Percentiles rank a stretch among this genome's conserved stretches.
Evolutionary conservation across 2,113 vertebrate genomes (phyloP).

Genomic region (Dascyllus trimaculatus): DNA sequence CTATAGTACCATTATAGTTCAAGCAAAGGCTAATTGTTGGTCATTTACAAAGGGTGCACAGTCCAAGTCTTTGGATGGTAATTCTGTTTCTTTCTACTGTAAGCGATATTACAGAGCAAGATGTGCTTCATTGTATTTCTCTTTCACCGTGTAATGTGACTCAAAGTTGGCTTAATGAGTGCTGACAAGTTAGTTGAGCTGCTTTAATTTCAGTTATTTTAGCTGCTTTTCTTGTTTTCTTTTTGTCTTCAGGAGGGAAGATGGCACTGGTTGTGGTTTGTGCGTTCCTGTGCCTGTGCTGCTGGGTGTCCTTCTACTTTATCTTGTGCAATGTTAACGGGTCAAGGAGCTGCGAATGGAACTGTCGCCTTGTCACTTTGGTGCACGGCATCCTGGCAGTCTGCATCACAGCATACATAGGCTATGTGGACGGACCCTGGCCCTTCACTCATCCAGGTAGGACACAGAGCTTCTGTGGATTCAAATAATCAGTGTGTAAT

Average conservation of each 20-base stretch:
- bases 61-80: constrained; percentile 61
- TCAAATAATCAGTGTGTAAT: neutral
- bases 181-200: constrained; percentile 10
- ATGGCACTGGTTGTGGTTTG: constrained; percentile 88
- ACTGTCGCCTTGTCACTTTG: constrained; percentile 94
- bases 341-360: constrained; percentile 91
- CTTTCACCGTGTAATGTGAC: constrained; percentile 3
- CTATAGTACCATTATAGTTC: constrained; percentile 80
- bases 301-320: constrained; percentile 90
- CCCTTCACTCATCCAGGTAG: constrained; percentile 94
- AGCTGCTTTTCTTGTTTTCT: constrained; percentile 26
- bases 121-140: constrained; percentile 39
- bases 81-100: constrained; percentile 69
- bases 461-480: neutral
- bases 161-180: constrained; percentile 29
- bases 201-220: constrained; percentile 21
- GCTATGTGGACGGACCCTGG: constrained; percentile 97
- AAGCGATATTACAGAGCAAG: constrained; percentile 67
- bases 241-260: constrained; percentile 63
- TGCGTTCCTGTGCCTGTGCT: constrained; percentile 87
- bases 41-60: constrained; percentile 74
- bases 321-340: constrained; percentile 87
- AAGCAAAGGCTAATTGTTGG: constrained; percentile 79
- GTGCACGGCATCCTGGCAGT: constrained; percentile 92
- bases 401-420: constrained; percentile 92